Conservation (phyloP, 2,113 vertebrate species). For the Semnornis frantzii region DNA sequence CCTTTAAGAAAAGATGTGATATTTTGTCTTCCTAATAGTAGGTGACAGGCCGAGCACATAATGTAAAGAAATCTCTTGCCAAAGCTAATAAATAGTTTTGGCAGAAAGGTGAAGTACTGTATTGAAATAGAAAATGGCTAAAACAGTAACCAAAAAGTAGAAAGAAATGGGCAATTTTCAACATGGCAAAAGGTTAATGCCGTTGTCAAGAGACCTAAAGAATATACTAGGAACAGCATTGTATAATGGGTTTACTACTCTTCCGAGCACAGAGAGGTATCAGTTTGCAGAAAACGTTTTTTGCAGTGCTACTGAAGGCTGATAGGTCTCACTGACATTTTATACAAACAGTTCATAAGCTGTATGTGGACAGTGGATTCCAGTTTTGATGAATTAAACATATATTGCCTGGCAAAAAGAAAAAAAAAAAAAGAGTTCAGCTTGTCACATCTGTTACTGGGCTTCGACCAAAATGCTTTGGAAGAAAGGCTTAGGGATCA, state of each 20-base stretch:
- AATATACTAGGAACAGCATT: not conserved
- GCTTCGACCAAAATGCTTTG: not conserved
- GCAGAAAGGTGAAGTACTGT: not conserved
- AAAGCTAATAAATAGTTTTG: not conserved
- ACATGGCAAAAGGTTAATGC: not conserved
- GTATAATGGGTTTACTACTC: not conserved
- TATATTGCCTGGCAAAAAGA: not conserved
- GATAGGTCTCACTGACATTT: not conserved
- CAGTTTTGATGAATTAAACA: not conserved
- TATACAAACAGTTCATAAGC: not conserved
- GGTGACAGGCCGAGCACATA: not conserved
- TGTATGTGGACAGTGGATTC: not conserved
- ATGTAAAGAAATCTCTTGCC: not conserved
- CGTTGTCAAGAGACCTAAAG: not conserved
- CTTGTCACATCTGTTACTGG: not conserved
- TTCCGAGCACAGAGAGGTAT: not conserved
- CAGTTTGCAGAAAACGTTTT: not conserved
- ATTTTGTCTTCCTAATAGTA: not conserved
- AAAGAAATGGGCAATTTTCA: not conserved
- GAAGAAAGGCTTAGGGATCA: not conserved
- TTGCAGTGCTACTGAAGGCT: not conserved
- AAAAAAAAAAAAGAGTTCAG: not conserved
- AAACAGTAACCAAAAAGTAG: not conserved
- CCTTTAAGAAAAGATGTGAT: not conserved
- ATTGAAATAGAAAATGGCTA: not conserved